Base-by-base conservation (phyloP, 2,113 vertebrate species). In the Psittacara wagleri region DNA sequence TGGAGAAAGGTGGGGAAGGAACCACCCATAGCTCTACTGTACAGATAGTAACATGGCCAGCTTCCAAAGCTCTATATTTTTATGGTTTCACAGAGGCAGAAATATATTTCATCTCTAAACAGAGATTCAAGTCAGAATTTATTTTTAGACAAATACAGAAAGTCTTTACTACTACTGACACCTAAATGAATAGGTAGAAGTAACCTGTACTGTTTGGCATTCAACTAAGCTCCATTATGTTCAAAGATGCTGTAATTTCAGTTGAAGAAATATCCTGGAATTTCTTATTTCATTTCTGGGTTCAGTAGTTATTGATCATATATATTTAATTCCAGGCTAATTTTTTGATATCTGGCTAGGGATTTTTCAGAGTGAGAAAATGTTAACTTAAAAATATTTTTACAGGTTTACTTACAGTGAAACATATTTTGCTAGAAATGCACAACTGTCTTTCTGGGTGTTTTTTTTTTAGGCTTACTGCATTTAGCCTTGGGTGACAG, bases 21-120 rank as follows among this genome's bases (percentile, higher is more conserved):
- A 22, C 7, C 35, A 48, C 28, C 15, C 23, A 2, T 0, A 48
- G 23, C n/a, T 78, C 25, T 6, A 43, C 15, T 1, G 1, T 0
- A 14, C 1, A 17, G 12, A 20, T 1, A 20, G 39, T 3, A 22
- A 33, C 0, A 1, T 0, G 0, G 15, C 2, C 43, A 33, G 48
- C 13, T 72, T 41, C 17, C 13, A 0, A 61, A 93, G 11, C 11
- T 57, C 22, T 28, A 4, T 11, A 9, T 8, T 55, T 64, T 28
- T 13, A 54, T 8, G 4, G 11, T 27, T 88, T 69, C 73, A n/a
- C 18, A 57, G 44, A 68, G 20, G 7, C 17, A 24, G n/a, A 69
- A 83, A 83, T 24, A 17, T 0, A 20, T 31, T 76, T 46, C 25
- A 29, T 39, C 54, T 49, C n/a, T 29, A 57, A 66, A 52, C 0